Evolutionary conservation across 2,888 invertebrate genomes (phyloP), one percentile per base, ranked within the genome.

Genomic region (Dusona sp.): DNA sequence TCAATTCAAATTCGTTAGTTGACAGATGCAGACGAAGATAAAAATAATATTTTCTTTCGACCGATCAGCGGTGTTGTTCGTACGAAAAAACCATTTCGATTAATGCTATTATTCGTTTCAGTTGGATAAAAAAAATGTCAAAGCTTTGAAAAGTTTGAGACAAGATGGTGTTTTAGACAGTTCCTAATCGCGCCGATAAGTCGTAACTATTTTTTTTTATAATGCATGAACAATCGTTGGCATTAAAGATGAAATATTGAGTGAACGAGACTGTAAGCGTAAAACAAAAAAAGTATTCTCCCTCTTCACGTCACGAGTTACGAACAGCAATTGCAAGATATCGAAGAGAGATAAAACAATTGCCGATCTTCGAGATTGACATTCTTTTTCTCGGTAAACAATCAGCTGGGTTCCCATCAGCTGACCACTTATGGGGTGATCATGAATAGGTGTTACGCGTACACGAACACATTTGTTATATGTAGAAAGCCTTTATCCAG

Each of bases 361-460:
- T 84, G 88, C 85, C 68, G 77, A 81, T 85, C 83, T 42, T 78
- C 67, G 77, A 74, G 83, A 57, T 72, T 85, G 88, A 86, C 79
- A 88, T 86, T 88, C 86, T 86, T 88, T 83, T 86, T 86, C 70
- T 88, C 68, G 68, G 42, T 6, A 79, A 79, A 78, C 51, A 84
- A 83, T 86, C 84, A 73, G 70, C 83, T 87, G 72, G 57, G 54
- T 36, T 68, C 13, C 70, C 54, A 86, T 79, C 83, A 54, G 72
- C 77, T 72, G 75, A 25, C 65, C 36, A 36, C 45, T 80, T 22
- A 67, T 38, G 19, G 79, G 77, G 70, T 54, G 64, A 33, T 67
- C 11, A 9, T 1, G 22, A 61, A 72, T 51, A 54, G 6, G 57
- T 25, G n/a, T 36, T 72, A 25, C 42, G 16, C 51, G 38, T 48